Evolutionary conservation across 2,797 vertebrate genomes (phyloP).

Genomic region (Delichon dasypus): DNA sequence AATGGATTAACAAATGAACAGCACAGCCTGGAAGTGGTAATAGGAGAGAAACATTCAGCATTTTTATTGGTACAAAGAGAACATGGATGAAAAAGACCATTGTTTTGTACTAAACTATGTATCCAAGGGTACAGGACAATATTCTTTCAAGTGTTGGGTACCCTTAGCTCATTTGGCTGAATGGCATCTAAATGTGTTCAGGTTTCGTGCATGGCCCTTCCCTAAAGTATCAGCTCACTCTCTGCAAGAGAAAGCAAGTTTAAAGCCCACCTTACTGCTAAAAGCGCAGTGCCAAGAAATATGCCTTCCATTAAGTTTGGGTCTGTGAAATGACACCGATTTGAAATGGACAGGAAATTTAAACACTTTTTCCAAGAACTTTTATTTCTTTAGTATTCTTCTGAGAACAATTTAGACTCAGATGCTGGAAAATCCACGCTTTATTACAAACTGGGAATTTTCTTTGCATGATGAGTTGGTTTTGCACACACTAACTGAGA

Average conservation of each 20-base stretch:
- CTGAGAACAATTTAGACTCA: slow-evolving; percentile 65
- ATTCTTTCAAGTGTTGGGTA: background rate
- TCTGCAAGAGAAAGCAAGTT: background rate
- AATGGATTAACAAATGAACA: background rate
- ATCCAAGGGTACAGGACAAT: background rate
- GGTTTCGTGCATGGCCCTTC: background rate
- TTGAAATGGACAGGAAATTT: slow-evolving; percentile 71
- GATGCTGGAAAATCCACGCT: slow-evolving; percentile 63
- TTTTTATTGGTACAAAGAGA: background rate
- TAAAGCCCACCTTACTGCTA: background rate
- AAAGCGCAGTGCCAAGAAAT: slow-evolving; percentile 23
- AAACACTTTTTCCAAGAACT: slow-evolving; percentile 59
- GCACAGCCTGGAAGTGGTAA: background rate
- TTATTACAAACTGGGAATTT: slow-evolving; percentile 70
- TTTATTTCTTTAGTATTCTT: slow-evolving; percentile 49
- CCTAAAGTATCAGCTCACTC: background rate
- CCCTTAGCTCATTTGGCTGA: background rate
- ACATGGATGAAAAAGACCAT: background rate
- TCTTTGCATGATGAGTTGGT: slow-evolving; percentile 58
- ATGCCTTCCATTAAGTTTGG: slow-evolving; percentile 38
- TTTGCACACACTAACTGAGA: slow-evolving; percentile 55
- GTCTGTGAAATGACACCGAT: slow-evolving; percentile 50
- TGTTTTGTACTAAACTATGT: background rate
- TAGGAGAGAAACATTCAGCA: background rate
- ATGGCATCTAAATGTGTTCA: background rate